Conservation (phyloP, 1,140 invertebrate genomes). For the Nylanderia fulva region DNA sequence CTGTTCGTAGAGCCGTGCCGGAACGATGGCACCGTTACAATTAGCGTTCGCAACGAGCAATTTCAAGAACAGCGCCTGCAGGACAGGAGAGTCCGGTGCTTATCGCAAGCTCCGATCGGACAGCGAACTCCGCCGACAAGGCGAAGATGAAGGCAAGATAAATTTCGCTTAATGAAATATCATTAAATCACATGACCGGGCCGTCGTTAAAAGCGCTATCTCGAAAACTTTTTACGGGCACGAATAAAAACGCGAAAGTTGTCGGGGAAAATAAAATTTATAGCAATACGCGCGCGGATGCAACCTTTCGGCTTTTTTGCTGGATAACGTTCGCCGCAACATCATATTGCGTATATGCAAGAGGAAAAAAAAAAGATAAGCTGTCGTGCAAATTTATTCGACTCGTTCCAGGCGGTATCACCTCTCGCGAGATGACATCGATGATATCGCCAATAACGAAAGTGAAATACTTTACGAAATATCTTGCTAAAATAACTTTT, state of each 20-base stretch:
- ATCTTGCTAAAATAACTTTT: slow-evolving; percentile 22
- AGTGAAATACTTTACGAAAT: slow-evolving; percentile 41
- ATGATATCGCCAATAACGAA: slow-evolving; percentile 27
- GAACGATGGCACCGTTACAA: slow-evolving; percentile 60
- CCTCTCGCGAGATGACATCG: slow-evolving; percentile 48
- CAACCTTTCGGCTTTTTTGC: slow-evolving; percentile 21
- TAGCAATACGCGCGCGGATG: slow-evolving; percentile 38
- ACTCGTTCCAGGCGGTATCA: slow-evolving; percentile 4
- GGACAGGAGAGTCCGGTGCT: slow-evolving; percentile 38
- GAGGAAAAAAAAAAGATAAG: background rate
- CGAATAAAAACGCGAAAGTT: slow-evolving; percentile 51
- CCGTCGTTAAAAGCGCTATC: slow-evolving; percentile 24
- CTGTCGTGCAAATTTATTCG: slow-evolving; percentile 46
- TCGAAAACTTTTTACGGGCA: slow-evolving; percentile 36
- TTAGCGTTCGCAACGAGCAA: slow-evolving; percentile 55
- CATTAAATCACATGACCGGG: slow-evolving; percentile 55
- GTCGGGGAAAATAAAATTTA: slow-evolving; percentile 48
- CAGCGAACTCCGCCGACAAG: background rate
- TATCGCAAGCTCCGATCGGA: slow-evolving; percentile 49
- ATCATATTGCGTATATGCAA: slow-evolving; percentile 14
- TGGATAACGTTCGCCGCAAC: background rate
- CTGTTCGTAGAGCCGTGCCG: slow-evolving; percentile 1
- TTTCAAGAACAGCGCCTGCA: slow-evolving; percentile 52
- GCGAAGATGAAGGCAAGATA: slow-evolving; percentile 47
- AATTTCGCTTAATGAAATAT: slow-evolving; percentile 58